These are phyloP conservation scores for Pocota personata DNA, from an alignment of 2,888 invertebrate genomes.

Conservation along the genomic window DNA sequence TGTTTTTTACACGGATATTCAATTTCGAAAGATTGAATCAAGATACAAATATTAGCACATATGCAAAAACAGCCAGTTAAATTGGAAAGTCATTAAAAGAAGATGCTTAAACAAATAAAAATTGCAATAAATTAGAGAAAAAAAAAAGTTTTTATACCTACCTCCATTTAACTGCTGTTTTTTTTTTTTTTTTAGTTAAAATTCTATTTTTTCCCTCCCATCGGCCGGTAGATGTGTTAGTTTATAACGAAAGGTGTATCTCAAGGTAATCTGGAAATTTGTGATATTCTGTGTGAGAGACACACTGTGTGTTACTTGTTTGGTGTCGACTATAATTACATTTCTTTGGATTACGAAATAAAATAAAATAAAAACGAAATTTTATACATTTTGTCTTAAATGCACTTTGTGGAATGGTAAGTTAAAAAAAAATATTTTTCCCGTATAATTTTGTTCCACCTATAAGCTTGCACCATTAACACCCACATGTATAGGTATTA, in stretches of 20 bases:
- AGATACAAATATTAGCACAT: constrained; percentile 18
- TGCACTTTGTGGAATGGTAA: constrained; percentile 64
- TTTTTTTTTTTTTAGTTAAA: constrained; percentile 8
- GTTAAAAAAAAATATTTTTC: neutral
- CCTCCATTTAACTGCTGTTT: constrained; percentile 20
- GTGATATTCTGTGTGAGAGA: constrained; percentile 62
- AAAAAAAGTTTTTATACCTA: constrained; percentile 3
- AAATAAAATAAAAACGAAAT: constrained; percentile 31
- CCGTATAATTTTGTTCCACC: neutral
- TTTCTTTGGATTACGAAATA: constrained; percentile 63
- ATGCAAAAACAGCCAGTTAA: neutral
- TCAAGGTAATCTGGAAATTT: constrained; percentile 72
- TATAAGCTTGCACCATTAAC: neutral
- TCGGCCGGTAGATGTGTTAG: constrained; percentile 65
- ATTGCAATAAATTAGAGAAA: neutral
- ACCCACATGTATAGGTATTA: constrained; percentile 18
- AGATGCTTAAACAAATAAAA: neutral
- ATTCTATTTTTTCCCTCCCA: constrained; percentile 28
- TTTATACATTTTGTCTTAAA: constrained; percentile 48
- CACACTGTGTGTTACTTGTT: constrained; percentile 63
- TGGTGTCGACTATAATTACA: constrained; percentile 57
- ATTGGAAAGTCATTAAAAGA: constrained; percentile 13
- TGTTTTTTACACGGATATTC: neutral
- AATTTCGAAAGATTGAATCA: constrained; percentile 1
- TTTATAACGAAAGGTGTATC: constrained; percentile 70